phyloP scores from a whole-genome alignment of 2,113 vertebrate genomes.

The Centropus unirufus region DNA sequence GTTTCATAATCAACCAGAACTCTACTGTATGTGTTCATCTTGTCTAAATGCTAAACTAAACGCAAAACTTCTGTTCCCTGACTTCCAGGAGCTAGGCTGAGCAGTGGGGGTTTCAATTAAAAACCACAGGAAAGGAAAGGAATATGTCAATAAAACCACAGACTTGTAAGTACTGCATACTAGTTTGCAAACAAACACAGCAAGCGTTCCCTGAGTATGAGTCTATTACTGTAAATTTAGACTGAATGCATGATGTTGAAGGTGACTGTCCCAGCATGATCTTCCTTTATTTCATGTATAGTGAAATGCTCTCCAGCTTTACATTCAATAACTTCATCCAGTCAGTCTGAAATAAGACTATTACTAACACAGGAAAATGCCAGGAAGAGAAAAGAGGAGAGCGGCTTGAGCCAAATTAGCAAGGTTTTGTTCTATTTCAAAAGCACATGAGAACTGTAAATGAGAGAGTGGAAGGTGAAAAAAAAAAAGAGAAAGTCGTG shows the following conservation, averaged over 20 bases:
- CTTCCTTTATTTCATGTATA: conserved; percentile 57
- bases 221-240: conserved; percentile 81
- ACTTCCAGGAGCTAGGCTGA: conserved; percentile 76
- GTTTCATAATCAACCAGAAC: conserved; percentile 60
- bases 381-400: not conserved
- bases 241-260: conserved; percentile 70
- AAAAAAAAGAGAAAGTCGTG: not conserved
- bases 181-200: conserved; percentile 87
- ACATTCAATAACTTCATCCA: conserved; percentile 14
- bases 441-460: conserved; percentile 29
- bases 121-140: conserved; percentile 84
- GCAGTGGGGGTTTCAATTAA: conserved; percentile 86
- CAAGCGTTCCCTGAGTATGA: conserved; percentile 74
- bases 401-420: conserved; percentile 34
- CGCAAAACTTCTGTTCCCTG: conserved; percentile 75
- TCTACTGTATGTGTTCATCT: conserved; percentile 61
- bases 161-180: conserved; percentile 82
- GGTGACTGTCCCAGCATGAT: conserved; percentile 77
- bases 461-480: not conserved
- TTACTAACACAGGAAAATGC: conserved; percentile 2
- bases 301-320: conserved; percentile 54
- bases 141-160: conserved; percentile 86
- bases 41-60: conserved; percentile 75
- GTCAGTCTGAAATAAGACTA: conserved; percentile 39
- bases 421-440: conserved; percentile 35